phyloP scores from a whole-genome alignment of 2,888 invertebrate species.

The Cheiracanthium punctorium region DNA sequence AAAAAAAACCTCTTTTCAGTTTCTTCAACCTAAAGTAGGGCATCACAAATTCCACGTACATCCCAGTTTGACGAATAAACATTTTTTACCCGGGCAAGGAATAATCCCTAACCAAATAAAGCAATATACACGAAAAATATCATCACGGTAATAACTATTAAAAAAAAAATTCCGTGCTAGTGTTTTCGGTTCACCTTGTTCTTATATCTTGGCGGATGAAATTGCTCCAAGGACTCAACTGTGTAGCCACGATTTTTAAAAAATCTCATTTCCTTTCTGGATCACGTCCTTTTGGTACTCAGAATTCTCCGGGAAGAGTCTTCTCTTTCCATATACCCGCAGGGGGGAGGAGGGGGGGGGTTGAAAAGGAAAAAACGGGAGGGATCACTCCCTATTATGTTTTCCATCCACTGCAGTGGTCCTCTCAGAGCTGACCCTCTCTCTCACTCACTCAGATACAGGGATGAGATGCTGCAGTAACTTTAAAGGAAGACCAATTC shows the following conservation, averaged over 20 bases:
- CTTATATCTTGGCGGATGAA: conserved; percentile 62
- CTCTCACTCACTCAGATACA: not conserved
- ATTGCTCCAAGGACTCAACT: conserved; percentile 43
- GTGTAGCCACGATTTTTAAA: conserved; percentile 60
- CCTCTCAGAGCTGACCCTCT: not conserved
- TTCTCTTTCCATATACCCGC: conserved; percentile 32
- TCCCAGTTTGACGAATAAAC: no score
- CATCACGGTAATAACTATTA: not conserved
- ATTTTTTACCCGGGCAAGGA: no score
- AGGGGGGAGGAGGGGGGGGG: conserved; percentile 26
- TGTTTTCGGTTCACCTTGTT: conserved; percentile 60
- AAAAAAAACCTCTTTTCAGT: no score
- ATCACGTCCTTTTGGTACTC: conserved; percentile 63
- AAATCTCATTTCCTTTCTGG: conserved; percentile 70
- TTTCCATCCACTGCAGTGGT: not conserved
- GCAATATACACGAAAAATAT: no score
- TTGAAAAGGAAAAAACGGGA: not conserved
- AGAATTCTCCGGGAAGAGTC: conserved; percentile 31
- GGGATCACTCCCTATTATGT: not conserved
- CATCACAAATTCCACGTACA: no score
- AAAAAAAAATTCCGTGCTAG: conserved; percentile 19
- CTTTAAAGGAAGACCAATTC: not conserved
- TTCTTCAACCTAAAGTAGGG: no score
- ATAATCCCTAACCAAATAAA: no score
- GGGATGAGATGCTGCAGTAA: not conserved